Evolutionary conservation across 2,797 vertebrate genomes (phyloP), one percentile per base, ranked within the genome.

Genomic region (Telmatherina bonti): DNA sequence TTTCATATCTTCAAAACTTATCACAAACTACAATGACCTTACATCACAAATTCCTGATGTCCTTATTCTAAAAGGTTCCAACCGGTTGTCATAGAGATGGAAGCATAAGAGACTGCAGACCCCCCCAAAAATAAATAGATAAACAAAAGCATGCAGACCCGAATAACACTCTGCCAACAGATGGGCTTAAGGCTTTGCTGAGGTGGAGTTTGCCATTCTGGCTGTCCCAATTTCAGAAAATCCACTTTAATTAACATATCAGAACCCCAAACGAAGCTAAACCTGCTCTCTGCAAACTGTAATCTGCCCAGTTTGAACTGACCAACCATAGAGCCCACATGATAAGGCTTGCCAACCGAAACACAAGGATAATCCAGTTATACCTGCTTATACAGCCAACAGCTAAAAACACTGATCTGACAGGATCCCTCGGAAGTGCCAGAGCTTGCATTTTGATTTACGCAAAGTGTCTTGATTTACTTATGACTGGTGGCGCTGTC

Each of bases 191-290:
- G 87, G 90, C 86, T 89, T 88, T 91, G 87, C 84, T 84, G 82
- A 90, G 89, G 88, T 88, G 76, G 82, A 88, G 86, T 87, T 89
- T 87, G 73, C 85, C 78, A 85, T 89, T 62, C 81, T 87, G 79
- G 76, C 73, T 47, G 75, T 90, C 81, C 87, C 82, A 84, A 87
- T 93, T 89, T 88, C 67, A 54, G 56, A 85, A 91, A 92, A 93
- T 92, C 92, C 89, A 88, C 86, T 91, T 93, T 93, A 93, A 94
- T 94, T 93, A 94, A 93, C 91, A 92, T 93, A 93, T 93, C 90
- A 90, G 87, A 85, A 90, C 85, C 89, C 75, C 86, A 90, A 93
- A 91, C 70, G 59, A 88, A 86, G 91, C 89, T 91, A 92, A 92
- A 92, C 68, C 92, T 78, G 64, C 65, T 72, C 84, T 85, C 79